A percentile compares a stretch with the other conserved stretches of the same genome.
phyloP scores from a whole-genome alignment of 35 echinoderm and acorn worm genomes.

The Chiridota heheva region DNA sequence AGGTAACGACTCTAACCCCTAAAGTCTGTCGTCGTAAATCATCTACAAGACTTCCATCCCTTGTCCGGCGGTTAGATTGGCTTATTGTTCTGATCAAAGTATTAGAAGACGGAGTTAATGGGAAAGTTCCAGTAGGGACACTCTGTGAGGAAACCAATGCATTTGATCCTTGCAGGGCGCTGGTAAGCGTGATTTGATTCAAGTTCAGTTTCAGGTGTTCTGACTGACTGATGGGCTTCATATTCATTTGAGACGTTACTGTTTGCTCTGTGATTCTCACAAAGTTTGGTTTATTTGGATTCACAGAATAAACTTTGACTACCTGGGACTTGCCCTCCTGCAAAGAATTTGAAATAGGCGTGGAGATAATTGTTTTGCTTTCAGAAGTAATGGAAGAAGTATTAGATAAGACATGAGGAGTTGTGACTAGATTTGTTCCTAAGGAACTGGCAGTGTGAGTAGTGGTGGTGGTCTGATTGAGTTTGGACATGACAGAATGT shows the following conservation, averaged over 20 bases:
- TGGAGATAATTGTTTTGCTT: no score
- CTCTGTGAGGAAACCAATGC: background rate
- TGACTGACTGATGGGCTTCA: background rate
- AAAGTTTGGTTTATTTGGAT: slow-evolving; percentile 33
- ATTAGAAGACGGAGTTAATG: background rate
- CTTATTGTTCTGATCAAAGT: background rate
- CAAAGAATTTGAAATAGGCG: no score
- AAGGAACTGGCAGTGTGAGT: background rate
- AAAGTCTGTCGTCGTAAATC: no score
- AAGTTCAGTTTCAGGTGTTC: background rate
- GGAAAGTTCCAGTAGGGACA: background rate
- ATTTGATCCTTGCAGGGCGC: background rate
- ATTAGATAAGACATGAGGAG: no score
- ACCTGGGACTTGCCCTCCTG: no score
- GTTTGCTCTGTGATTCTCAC: slow-evolving; percentile 30
- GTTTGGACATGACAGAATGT: slow-evolving; percentile 12
- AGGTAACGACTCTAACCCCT: no score
- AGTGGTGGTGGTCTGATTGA: slow-evolving; percentile 5
- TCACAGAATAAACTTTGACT: slow-evolving; percentile 29
- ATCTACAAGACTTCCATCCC: no score
- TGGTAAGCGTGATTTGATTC: background rate
- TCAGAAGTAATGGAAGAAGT: no score
- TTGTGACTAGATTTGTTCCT: no score
- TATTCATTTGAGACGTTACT: background rate
- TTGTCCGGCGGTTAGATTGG: background rate